phyloP scores from a whole-genome alignment of 2,888 invertebrate species.

The Gastracanthus pulcherrimus region DNA sequence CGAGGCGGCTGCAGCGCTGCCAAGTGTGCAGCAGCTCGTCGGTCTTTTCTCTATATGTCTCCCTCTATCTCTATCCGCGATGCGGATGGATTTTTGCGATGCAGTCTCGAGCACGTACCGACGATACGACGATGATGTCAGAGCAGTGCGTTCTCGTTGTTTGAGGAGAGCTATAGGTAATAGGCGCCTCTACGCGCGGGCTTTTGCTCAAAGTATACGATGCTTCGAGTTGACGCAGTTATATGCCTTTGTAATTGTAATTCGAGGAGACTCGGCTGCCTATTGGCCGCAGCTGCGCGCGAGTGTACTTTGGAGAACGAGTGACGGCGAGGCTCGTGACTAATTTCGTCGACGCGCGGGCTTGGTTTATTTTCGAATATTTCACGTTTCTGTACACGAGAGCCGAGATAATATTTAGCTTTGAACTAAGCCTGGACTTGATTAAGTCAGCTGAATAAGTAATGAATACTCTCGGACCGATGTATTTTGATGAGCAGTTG shows the following conservation, averaged over 20 bases:
- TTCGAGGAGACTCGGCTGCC: background rate
- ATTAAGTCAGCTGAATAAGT: background rate
- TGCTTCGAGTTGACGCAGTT: background rate
- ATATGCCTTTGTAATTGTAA: conserved; percentile 25
- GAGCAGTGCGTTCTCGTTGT: background rate
- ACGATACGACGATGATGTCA: conserved; percentile 10
- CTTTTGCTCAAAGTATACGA: no score
- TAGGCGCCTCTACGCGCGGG: no score
- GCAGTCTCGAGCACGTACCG: conserved; percentile 20
- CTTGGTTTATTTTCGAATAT: background rate
- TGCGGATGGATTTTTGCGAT: background rate
- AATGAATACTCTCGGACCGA: background rate
- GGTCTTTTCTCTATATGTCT: background rate
- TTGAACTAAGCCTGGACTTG: background rate
- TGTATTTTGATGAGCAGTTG: background rate
- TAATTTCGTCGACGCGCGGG: background rate
- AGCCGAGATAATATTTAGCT: background rate
- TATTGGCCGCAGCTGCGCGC: background rate
- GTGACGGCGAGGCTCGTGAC: background rate
- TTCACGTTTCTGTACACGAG: background rate
- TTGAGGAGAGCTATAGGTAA: conserved; percentile 3
- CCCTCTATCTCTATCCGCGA: background rate
- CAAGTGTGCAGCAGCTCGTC: background rate
- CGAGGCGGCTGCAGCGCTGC: background rate
- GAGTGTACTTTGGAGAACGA: background rate